These are phyloP conservation scores for Drosophila jambulina DNA, from an alignment of 1,140 invertebrate genomes.

Conservation along the genomic window DNA sequence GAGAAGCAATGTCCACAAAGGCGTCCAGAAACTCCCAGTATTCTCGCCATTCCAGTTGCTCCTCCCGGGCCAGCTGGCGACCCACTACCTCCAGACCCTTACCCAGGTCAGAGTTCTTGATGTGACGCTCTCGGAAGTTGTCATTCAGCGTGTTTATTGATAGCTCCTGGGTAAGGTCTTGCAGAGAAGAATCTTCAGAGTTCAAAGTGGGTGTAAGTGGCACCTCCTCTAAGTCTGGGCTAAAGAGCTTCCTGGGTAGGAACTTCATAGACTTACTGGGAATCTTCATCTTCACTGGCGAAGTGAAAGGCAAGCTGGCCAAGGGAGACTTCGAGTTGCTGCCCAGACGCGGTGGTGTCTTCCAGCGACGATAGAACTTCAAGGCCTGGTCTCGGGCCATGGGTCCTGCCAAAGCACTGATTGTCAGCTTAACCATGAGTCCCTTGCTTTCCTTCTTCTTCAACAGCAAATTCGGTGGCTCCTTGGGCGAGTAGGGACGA, in stretches of 20 bases:
- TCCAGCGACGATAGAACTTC: conserved; percentile 91
- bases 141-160: conserved; percentile 40
- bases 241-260: conserved; percentile 18
- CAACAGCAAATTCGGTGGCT: conserved; percentile 87
- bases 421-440: conserved; percentile 89
- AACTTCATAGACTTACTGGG: neutral
- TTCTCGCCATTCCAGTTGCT: conserved; percentile 93
- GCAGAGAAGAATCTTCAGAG: conserved; percentile 5
- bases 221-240: neutral
- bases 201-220: neutral
- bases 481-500: conserved; percentile 89
- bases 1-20: conserved; percentile 90
- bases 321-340: conserved; percentile 54
- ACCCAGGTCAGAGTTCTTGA: conserved; percentile 90
- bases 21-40: conserved; percentile 95
- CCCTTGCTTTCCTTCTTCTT: conserved; percentile 85
- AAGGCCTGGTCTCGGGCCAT: conserved; percentile 91
- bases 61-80: conserved; percentile 90
- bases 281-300: conserved; percentile 47
- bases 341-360: conserved; percentile 89
- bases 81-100: conserved; percentile 94
- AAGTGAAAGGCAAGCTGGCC: conserved; percentile 53
- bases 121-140: conserved; percentile 83
- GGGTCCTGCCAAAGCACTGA: conserved; percentile 93
- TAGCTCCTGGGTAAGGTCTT: neutral